Conservation (phyloP, 2,113 vertebrate genomes). For the Rissa tridactyla region DNA sequence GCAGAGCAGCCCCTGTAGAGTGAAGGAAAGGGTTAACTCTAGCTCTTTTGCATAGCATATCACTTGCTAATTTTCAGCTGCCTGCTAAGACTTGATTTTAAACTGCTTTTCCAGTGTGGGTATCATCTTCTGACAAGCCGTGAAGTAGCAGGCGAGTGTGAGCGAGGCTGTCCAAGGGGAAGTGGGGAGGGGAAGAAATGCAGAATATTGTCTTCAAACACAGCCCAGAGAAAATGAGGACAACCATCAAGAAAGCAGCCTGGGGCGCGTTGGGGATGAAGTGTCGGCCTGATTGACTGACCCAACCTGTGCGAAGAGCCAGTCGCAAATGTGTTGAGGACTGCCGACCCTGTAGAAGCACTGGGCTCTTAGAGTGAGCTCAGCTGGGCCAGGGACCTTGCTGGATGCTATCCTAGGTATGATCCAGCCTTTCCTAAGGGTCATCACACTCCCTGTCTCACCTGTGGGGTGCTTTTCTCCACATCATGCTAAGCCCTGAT, state of each 20-base stretch:
- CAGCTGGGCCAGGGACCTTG: neutral
- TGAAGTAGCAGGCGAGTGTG: neutral
- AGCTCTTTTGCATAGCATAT: neutral
- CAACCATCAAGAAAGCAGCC: neutral
- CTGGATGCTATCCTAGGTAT: neutral
- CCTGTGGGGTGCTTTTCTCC: neutral
- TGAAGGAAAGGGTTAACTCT: conserved; percentile 9
- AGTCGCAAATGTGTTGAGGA: neutral
- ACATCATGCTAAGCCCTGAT: neutral
- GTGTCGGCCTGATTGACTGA: neutral
- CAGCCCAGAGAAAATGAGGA: neutral
- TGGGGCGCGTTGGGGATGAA: neutral
- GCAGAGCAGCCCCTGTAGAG: neutral
- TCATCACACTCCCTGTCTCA: neutral
- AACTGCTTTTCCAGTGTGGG: neutral
- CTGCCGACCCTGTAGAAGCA: neutral
- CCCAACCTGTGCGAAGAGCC: neutral
- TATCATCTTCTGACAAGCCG: conserved; percentile 34
- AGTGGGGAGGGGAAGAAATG: neutral
- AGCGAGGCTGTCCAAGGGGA: neutral
- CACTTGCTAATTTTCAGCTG: neutral
- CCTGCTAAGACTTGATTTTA: neutral
- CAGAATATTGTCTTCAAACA: neutral
- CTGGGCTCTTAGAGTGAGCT: neutral
- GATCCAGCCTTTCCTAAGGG: neutral